These are phyloP conservation scores for Mormyrops boulengeri DNA, from an alignment of 2,797 vertebrate species.

Conservation along the genomic window DNA sequence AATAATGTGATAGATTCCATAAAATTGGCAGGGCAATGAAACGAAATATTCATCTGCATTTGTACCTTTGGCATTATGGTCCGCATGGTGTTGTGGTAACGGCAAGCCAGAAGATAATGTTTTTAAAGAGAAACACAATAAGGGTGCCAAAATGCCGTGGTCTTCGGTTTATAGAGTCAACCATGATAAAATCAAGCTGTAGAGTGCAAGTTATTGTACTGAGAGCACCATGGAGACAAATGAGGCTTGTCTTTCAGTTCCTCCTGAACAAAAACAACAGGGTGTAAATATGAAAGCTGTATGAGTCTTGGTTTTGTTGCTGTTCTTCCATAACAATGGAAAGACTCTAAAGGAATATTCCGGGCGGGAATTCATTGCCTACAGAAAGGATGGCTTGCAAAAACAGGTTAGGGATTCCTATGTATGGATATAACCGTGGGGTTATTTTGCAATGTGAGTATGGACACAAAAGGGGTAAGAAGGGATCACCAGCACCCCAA, in stretches of 20 bases:
- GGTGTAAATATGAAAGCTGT: not conserved
- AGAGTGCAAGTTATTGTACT: not conserved
- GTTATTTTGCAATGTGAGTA: not conserved
- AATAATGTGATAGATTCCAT: not conserved
- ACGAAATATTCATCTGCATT: not conserved
- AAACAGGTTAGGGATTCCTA: not conserved
- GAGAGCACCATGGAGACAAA: not conserved
- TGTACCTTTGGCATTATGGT: not conserved
- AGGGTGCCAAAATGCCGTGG: not conserved
- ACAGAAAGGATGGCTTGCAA: not conserved
- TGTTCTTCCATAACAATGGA: not conserved
- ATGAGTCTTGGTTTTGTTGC: not conserved
- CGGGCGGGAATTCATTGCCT: not conserved
- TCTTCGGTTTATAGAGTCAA: not conserved
- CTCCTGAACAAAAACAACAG: not conserved
- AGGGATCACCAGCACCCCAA: not conserved
- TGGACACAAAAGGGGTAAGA: not conserved
- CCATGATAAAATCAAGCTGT: not conserved
- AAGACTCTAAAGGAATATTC: not conserved
- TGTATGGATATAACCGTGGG: not conserved
- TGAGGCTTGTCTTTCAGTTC: not conserved
- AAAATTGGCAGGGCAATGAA: not conserved
- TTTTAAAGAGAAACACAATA: not conserved
- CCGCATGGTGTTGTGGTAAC: not conserved
- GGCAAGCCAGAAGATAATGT: not conserved